Conservation (phyloP, 2,888 invertebrate species). For the Isotomurus palustris region DNA sequence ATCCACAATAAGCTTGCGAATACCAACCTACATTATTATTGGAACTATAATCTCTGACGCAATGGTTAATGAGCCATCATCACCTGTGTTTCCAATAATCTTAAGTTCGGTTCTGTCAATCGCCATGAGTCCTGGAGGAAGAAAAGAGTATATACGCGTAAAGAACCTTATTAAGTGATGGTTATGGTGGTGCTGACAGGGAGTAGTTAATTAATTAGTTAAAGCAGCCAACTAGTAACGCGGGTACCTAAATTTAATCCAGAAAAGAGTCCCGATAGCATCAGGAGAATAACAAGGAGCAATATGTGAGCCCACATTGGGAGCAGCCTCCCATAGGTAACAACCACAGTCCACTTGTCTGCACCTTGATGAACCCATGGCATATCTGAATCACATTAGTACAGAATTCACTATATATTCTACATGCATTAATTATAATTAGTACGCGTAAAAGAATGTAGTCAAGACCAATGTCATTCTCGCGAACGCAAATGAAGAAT, state of each 20-base stretch:
- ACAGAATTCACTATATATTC: not conserved
- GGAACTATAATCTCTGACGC: too few relatives aligned
- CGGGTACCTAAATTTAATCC: slow-evolving; percentile 85
- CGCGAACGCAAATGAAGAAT: slow-evolving; percentile 46
- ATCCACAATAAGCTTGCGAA: too few relatives aligned
- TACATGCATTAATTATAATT: too few relatives aligned
- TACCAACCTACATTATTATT: too few relatives aligned
- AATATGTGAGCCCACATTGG: slow-evolving; percentile 72
- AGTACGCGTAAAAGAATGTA: not conserved
- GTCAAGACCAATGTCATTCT: slow-evolving; percentile 29
- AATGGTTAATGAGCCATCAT: not conserved
- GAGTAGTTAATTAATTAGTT: too few relatives aligned
- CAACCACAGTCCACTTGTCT: slow-evolving; percentile 39
- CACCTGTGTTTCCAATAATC: slow-evolving; percentile 88
- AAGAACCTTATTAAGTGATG: not conserved
- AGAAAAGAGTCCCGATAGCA: slow-evolving; percentile 91
- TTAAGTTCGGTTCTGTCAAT: slow-evolving; percentile 91
- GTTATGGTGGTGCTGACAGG: too few relatives aligned
- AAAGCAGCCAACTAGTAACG: too few relatives aligned
- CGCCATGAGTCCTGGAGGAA: slow-evolving; percentile 52
- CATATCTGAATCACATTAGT: slow-evolving; percentile 27
- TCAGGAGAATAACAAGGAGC: slow-evolving; percentile 68
- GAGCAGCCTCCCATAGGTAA: slow-evolving; percentile 49
- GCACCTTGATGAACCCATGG: slow-evolving; percentile 44
- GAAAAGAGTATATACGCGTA: not conserved